Evolutionary conservation across 1,140 invertebrate species (phyloP).

Genomic region (Micrasema minimum): DNA sequence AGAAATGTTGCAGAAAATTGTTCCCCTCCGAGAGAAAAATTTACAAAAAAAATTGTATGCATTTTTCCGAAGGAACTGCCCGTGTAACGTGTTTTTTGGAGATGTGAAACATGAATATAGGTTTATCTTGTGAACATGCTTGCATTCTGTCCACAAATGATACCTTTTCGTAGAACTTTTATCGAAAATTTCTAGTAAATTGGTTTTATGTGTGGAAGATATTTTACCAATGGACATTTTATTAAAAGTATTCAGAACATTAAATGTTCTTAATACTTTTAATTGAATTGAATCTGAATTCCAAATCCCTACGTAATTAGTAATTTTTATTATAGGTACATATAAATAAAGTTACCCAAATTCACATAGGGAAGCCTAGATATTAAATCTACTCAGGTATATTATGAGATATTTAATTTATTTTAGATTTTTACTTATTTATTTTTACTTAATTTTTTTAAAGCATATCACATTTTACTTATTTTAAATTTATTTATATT

Average conservation of each 20-base stretch:
- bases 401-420: no score
- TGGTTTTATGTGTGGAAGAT: background rate
- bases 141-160: background rate
- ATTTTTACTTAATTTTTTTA: no score
- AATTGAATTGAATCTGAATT: no score
- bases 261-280: background rate
- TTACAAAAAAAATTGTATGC: slow-evolving; percentile 53
- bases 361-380: no score
- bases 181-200: background rate
- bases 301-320: no score
- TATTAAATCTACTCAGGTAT: no score
- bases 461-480: no score
- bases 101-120: background rate
- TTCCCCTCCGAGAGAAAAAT: slow-evolving; percentile 49
- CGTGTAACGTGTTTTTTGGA: background rate
- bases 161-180: background rate
- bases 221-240: background rate
- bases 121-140: background rate
- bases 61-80: slow-evolving; percentile 44
- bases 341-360: no score
- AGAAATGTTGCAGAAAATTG: slow-evolving; percentile 53
- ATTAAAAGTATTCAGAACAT: background rate
- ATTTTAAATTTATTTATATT: no score
- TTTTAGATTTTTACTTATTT: no score
- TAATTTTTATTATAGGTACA: no score